Base-by-base conservation (phyloP, 2,888 invertebrate species). In the Hirtodrosophila alboralis region DNA sequence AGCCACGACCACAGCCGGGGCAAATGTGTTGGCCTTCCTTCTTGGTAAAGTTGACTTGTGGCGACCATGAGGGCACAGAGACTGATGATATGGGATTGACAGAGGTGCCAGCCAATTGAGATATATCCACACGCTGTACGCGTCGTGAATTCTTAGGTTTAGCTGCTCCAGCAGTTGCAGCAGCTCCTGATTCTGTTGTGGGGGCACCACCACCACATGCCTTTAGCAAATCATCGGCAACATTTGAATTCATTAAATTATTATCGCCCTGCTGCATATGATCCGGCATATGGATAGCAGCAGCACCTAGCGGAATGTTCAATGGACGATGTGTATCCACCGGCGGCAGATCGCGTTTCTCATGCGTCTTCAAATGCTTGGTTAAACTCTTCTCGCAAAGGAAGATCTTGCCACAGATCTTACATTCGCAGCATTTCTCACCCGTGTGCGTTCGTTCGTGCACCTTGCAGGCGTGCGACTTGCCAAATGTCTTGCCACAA, bases 21-120 rank as follows among this genome's bases (percentile, higher is more conserved):
- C 90, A 89, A 10, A 89, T 88, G 66, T 88, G 89, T 34, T 87
- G 87, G 2, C 89, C 90, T 23, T 89, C 89, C 54, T 88, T 88
- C 71, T 89, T 89, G 68, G 90, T 90, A 36, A 89, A 90, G 62
- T 90, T 89, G 2, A 90, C 86, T 45, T 90, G 90, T 1, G 88
- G 88, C 10, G 88, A 88, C 88, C 89, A 88, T 2, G 88, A 88
- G 1, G 88, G 89, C 41, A 88, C 87, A 2, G 88, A 84, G 1
- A 88, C 87, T 3, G 88, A 88, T 2, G 88, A 80, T 71, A 88
- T 88, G 7, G 88, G 88, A 68, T 88, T 88, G 0, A 89, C 88
- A 10, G 88, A 78, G 1, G 88, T 88, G 16, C 88, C 88, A 3
- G 88, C 88, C 26, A 88, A 48, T 21, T 89, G 86, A 1, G 89